Evolutionary conservation across 2,797 vertebrate genomes (phyloP), one percentile per base, ranked within the genome.

Genomic region (Taeniopygia guttata): DNA sequence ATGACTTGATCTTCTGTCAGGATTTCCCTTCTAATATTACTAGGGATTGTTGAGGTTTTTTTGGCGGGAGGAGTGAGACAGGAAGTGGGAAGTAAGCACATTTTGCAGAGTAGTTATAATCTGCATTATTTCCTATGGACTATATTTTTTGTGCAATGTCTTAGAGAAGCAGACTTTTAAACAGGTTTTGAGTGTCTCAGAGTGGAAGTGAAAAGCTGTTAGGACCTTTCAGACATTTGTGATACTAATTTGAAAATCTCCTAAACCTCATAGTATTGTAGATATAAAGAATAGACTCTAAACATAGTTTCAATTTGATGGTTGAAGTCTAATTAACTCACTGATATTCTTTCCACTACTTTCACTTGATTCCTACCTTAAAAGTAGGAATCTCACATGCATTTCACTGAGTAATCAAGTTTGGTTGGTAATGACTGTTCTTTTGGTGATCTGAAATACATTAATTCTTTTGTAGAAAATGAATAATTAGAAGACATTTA

Each of bases 21-120:
- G 23, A 90, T 49, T 26, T 5, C 4, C 2, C 3, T 26, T 63
- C 36, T 52, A 40, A 25, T 58, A 52, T 56, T 74, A 38, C 5
- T 30, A 43, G 18, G 10, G 12, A 26, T 67, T 34, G 8, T 59
- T 51, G 1, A 16, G 5, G 0, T 3, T 17, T 42, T 69, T 63
- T 34, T 2, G 3, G 5, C 1, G 2, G 8, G 4, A 4, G 3
- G 5, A 12, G 3, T 1, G 2, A 3, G 8, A 9, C 20, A 74
- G n/a, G 27, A 76, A 66, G 8, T 15, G 67, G 22, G 26, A 83
- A 4, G 14, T 11, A 59, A 70, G 3, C 4, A 21, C 0, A 0
- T 59, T 38, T 21, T 74, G 17, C 45, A 68, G 23, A 38, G n/a
- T 9, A 66, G 34, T 36, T 22, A 25, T 36, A 62, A 72, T 25